phyloP scores from a whole-genome alignment of 2,888 invertebrate genomes.

The Tachina fera region DNA sequence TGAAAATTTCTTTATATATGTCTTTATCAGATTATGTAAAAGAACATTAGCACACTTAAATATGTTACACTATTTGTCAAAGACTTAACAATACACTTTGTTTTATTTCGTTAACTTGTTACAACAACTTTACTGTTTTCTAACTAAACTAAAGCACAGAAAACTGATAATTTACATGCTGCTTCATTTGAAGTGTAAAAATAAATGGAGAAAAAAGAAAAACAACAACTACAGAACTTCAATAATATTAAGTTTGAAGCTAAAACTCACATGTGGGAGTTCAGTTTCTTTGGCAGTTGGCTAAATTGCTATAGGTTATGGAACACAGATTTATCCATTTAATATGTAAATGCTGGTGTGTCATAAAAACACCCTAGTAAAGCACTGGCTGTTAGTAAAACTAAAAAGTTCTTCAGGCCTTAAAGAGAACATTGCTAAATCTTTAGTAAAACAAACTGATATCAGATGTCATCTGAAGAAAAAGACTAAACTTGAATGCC shows the following conservation, averaged over 20 bases:
- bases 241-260: conserved; percentile 21
- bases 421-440: conserved; percentile 40
- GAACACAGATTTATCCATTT: conserved; percentile 34
- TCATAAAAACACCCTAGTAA: conserved; percentile 32
- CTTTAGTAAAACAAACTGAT: conserved; percentile 51
- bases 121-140: conserved; percentile 8
- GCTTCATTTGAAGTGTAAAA: conserved; percentile 38
- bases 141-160: conserved; percentile 42
- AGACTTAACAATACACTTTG: conserved; percentile 9
- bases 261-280: conserved; percentile 62
- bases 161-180: conserved; percentile 40
- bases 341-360: conserved; percentile 53
- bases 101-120: conserved; percentile 17
- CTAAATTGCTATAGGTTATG: conserved; percentile 25
- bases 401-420: conserved; percentile 1
- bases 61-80: conserved; percentile 60
- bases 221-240: not conserved
- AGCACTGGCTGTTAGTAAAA: conserved; percentile 14
- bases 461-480: conserved; percentile 65
- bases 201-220: not conserved
- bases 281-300: conserved; percentile 36
- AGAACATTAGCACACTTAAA: conserved; percentile 13
- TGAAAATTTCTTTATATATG: conserved; percentile 16
- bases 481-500: conserved; percentile 61
- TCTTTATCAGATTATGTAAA: conserved; percentile 43